Evolutionary conservation across 2,113 vertebrate genomes (phyloP).

Genomic region (Oreocharis arfaki): DNA sequence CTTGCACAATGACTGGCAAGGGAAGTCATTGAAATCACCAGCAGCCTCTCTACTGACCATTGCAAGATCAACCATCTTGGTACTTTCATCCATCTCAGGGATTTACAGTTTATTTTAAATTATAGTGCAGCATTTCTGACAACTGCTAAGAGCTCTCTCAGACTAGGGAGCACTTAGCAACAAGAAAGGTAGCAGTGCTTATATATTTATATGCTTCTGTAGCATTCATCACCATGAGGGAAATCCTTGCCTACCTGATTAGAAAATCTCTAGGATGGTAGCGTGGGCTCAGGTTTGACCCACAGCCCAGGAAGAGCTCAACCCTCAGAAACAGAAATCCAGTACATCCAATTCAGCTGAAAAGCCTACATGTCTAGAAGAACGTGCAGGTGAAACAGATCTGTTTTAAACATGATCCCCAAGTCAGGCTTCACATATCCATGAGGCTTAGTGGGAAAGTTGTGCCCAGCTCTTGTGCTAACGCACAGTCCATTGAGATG

Average conservation of each 20-base stretch:
- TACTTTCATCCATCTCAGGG: background rate
- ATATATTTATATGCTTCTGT: background rate
- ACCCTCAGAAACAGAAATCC: background rate
- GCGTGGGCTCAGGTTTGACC: background rate
- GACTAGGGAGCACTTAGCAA: conserved; percentile 20
- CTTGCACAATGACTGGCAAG: background rate
- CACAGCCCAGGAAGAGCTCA: background rate
- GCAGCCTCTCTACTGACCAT: background rate
- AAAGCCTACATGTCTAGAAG: background rate
- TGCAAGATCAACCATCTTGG: background rate
- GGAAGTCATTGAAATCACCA: background rate
- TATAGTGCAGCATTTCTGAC: conserved; percentile 4
- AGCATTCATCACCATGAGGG: background rate
- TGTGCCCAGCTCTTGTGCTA: background rate
- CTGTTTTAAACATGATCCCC: background rate
- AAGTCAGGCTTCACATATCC: background rate
- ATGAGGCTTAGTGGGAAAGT: background rate
- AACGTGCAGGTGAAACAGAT: background rate
- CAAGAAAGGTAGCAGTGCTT: conserved; percentile 6
- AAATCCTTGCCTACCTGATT: conserved; percentile 4
- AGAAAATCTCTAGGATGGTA: background rate
- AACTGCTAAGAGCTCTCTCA: background rate
- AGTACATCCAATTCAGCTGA: background rate
- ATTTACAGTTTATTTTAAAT: conserved; percentile 34
- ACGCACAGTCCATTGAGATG: background rate